Conservation (phyloP, 2,113 vertebrate species). For the Otolemur garnettii region DNA sequence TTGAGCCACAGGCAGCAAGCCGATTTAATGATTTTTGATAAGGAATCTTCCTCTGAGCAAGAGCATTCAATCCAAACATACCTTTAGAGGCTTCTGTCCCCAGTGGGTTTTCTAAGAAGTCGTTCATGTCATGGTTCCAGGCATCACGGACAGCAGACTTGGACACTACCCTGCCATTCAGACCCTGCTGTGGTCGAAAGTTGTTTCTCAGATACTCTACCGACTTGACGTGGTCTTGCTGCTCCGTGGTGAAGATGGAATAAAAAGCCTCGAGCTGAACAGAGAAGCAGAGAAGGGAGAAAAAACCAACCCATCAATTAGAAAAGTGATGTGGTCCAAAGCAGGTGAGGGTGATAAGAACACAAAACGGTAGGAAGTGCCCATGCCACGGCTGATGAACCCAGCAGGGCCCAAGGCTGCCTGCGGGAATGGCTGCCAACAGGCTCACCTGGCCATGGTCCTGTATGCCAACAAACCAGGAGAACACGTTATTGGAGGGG, state of each 20-base stretch:
- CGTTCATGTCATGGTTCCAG: slow-evolving; percentile 93
- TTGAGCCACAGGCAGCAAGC: no score
- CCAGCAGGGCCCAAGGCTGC: slow-evolving; percentile 73
- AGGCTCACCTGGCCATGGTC: slow-evolving; percentile 40
- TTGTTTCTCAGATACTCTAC: slow-evolving; percentile 98
- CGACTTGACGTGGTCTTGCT: slow-evolving; percentile 98
- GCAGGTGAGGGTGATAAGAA: slow-evolving; percentile 64
- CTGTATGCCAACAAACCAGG: slow-evolving; percentile 72
- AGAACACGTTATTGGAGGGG: neutral
- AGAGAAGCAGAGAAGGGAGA: slow-evolving; percentile 57
- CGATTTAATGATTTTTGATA: neutral
- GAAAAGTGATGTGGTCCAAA: slow-evolving; percentile 81
- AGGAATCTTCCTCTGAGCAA: neutral
- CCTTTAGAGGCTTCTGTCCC: slow-evolving; percentile 97
- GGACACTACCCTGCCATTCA: slow-evolving; percentile 93
- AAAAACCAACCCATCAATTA: slow-evolving; percentile 69
- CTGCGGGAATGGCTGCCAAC: slow-evolving; percentile 75
- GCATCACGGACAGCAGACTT: slow-evolving; percentile 96
- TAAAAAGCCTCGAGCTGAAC: slow-evolving; percentile 97
- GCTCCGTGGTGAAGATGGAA: slow-evolving; percentile 99
- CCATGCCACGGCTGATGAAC: slow-evolving; percentile 78
- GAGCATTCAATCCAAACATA: slow-evolving; percentile 79
- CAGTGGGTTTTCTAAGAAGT: slow-evolving; percentile 91
- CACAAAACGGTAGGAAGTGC: slow-evolving; percentile 68
- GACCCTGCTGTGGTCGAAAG: slow-evolving; percentile 94